Conservation (phyloP, 2,797 vertebrate genomes). For the Rhodeus uyekii region DNA sequence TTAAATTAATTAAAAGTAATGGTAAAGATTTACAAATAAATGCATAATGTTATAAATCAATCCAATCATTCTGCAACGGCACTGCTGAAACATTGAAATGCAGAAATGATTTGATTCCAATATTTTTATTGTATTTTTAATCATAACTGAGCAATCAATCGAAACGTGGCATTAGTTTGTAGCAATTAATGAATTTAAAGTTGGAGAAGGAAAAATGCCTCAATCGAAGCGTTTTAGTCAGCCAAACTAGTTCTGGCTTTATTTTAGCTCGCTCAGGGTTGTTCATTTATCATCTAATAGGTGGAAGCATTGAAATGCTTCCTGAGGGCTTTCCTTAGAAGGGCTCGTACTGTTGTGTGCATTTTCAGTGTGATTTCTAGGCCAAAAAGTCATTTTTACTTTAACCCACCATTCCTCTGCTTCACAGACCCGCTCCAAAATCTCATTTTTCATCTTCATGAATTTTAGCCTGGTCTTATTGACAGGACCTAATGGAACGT, state of each 20-base stretch:
- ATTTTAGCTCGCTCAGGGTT: slow-evolving; percentile 1
- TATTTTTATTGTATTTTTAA: background rate
- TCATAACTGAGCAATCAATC: background rate
- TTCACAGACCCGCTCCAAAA: slow-evolving; percentile 44
- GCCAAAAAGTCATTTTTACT: slow-evolving; percentile 44
- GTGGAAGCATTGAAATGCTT: slow-evolving; percentile 24
- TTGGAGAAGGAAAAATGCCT: background rate
- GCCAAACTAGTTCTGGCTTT: slow-evolving; percentile 23
- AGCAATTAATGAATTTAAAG: slow-evolving; percentile 3
- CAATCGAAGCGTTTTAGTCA: background rate
- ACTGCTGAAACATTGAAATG: background rate
- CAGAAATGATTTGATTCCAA: background rate
- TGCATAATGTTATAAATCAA: too few species aligned
- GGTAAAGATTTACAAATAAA: too few species aligned
- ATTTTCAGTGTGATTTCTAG: slow-evolving; percentile 33
- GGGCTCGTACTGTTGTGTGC: background rate
- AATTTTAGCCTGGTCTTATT: slow-evolving; percentile 53
- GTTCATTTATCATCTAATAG: slow-evolving; percentile 37
- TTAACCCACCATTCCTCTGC: slow-evolving; percentile 49
- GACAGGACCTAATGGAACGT: slow-evolving; percentile 61
- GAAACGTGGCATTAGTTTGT: background rate
- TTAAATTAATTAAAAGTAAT: too few species aligned
- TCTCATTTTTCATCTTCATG: slow-evolving; percentile 48
- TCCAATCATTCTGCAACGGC: too few species aligned
- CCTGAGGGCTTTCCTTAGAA: slow-evolving; percentile 8